Evolutionary conservation across 2,113 vertebrate genomes (phyloP), one percentile per base, ranked within the genome.

Genomic region (Deroptyus accipitrinus): DNA sequence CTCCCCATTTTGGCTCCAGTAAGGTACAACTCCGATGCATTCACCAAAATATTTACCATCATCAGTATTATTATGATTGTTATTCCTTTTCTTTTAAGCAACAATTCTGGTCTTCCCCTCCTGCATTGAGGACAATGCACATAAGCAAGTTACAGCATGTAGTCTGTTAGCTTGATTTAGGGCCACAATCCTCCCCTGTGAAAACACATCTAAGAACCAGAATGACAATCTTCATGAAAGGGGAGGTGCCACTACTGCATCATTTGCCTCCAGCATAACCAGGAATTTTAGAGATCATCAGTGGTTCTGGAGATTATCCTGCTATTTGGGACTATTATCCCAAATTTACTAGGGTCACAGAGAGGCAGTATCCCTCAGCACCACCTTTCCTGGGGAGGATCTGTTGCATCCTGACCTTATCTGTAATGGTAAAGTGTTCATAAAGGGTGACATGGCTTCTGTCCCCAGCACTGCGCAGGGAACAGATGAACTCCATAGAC

Each of bases 11-110:
- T 6, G 4, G 28, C 31, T 9, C 52, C 39, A 7, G 4, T 1
- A 13, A 13, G 1, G 5, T 3, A 44, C 24, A 25, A 3, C 30
- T 5, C 69, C 2, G 4, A 8, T 10, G 18, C 5, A 1, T 0
- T 7, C 33, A 3, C 46, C 20, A 23, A 48, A 48, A 48, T 48
- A 48, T 48, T 48, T 48, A 48, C 11, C 46, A 48, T 48, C 46
- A 48, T 48, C 46, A 48, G 46, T 48, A 48, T 48, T 48, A 48
- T 2, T 16, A 2, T 28, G 1, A 8, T 48, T 4, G 2, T 0
- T 17, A 22, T 6, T 11, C 48, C 41, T 16, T 30, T 33, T 37
- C 35, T n/a, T 35, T 18, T 6, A 37, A 24, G 59, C 54, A 42
- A 39, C 33, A n/a, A 15, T 24, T 27, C 44, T 13, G 14, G 7